Conservation (phyloP, 2,797 vertebrate species). For the Philypnodon macrostomus region DNA sequence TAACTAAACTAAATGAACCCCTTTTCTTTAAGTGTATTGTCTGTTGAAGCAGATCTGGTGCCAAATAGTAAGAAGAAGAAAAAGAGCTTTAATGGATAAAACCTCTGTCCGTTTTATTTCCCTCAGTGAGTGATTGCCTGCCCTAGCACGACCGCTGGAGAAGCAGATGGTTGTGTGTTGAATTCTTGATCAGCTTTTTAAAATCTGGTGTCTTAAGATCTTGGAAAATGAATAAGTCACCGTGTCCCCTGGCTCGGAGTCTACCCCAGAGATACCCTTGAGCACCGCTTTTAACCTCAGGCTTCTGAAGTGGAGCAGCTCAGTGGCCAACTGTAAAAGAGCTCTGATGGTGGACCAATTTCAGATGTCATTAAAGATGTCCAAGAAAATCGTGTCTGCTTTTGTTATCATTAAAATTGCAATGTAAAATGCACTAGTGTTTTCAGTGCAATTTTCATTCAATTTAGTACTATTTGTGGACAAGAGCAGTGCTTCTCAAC, state of each 20-base stretch:
- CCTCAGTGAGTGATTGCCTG: background rate
- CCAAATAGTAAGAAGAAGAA: background rate
- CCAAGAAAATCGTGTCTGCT: conserved; percentile 8
- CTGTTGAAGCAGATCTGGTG: background rate
- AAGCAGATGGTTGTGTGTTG: conserved; percentile 24
- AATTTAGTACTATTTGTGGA: too few relatives aligned
- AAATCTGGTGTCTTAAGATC: conserved; percentile 30
- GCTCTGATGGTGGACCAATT: conserved; percentile 21
- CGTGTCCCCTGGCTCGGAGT: conserved; percentile 1
- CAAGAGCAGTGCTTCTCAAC: too few relatives aligned
- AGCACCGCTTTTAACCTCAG: conserved; percentile 42
- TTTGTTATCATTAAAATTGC: background rate
- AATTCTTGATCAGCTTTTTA: conserved; percentile 33
- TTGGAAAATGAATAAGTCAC: conserved; percentile 26
- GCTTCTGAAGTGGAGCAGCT: conserved; percentile 31
- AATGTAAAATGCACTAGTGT: conserved; percentile 1
- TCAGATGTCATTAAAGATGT: conserved; percentile 39
- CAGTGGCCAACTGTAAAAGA: conserved; percentile 16
- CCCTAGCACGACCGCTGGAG: background rate
- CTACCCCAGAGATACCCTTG: conserved; percentile 39
- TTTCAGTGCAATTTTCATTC: background rate
- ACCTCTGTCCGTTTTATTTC: background rate
- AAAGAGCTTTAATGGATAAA: background rate
- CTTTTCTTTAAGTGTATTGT: too few relatives aligned
- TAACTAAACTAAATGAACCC: too few relatives aligned